phyloP scores from a whole-genome alignment of 2,888 invertebrate species.

The Cheilosia vernalis region DNA sequence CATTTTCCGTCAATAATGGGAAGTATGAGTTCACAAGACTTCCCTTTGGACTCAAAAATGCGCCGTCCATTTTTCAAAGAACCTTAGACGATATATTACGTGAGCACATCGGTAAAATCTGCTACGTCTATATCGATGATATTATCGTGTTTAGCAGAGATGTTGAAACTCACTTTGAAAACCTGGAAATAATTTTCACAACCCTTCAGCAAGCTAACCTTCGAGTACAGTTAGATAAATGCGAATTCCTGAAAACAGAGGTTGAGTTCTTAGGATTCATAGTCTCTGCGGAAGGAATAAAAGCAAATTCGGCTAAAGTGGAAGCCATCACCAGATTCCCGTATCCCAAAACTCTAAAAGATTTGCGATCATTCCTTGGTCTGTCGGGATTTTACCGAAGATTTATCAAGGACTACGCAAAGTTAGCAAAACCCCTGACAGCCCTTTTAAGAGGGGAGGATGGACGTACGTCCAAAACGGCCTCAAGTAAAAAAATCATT shows the following conservation, averaged over 20 bases:
- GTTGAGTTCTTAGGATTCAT: slow-evolving; percentile 41
- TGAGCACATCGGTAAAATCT: slow-evolving; percentile 27
- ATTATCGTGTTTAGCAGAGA: slow-evolving; percentile 26
- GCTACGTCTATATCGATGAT: slow-evolving; percentile 30
- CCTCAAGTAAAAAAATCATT: slow-evolving; percentile 6
- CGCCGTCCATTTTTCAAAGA: slow-evolving; percentile 53
- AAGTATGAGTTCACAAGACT: slow-evolving; percentile 25
- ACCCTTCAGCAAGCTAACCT: slow-evolving; percentile 30
- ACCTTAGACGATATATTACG: slow-evolving; percentile 38
- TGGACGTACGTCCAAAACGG: slow-evolving; percentile 4
- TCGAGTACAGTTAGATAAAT: slow-evolving; percentile 33
- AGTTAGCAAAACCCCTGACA: slow-evolving; percentile 43
- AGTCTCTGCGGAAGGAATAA: neutral
- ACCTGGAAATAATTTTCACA: slow-evolving; percentile 41
- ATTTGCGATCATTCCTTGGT: too few relatives aligned
- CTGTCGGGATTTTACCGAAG: too few relatives aligned
- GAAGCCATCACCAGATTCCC: slow-evolving; percentile 18
- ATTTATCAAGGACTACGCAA: slow-evolving; percentile 23
- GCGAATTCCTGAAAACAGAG: slow-evolving; percentile 19
- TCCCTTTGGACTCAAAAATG: slow-evolving; percentile 46
- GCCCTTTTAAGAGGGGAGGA: slow-evolving; percentile 31
- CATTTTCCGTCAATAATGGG: slow-evolving; percentile 45
- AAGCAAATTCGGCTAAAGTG: slow-evolving; percentile 4
- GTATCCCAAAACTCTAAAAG: too few relatives aligned
- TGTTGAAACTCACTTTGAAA: slow-evolving; percentile 15